A percentile compares a stretch with the other conserved stretches of the same genome.
Conservation (phyloP, 2,113 vertebrate genomes). For the Cichladusa arquata region DNA sequence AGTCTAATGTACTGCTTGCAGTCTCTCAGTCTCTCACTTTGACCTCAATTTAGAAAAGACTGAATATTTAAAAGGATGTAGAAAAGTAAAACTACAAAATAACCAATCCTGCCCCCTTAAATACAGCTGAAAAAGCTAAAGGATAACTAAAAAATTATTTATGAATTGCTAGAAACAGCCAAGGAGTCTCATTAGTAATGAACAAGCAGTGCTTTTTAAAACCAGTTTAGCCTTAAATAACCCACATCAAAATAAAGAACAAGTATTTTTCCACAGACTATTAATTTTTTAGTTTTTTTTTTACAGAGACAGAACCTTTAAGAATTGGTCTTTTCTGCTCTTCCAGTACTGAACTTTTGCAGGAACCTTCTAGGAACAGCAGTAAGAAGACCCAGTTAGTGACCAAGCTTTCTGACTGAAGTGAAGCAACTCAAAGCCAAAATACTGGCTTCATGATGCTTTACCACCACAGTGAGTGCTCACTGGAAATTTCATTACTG, state of each 20-base stretch:
- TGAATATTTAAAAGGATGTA: background rate
- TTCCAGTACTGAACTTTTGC: background rate
- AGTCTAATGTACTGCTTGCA: background rate
- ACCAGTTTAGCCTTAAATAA: background rate
- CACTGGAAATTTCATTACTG: slow-evolving; percentile 27
- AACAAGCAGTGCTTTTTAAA: background rate
- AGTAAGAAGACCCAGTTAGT: background rate
- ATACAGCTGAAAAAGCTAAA: background rate
- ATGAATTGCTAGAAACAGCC: background rate
- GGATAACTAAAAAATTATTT: background rate
- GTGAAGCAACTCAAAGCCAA: background rate
- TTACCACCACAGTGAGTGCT: background rate
- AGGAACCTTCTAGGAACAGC: background rate
- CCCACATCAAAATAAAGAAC: background rate
- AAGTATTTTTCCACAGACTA: background rate
- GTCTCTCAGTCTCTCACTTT: background rate
- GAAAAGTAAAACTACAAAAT: background rate
- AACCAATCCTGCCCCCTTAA: background rate
- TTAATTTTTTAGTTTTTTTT: background rate
- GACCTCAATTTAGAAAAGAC: background rate
- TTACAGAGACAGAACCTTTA: background rate
- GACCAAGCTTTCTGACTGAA: background rate
- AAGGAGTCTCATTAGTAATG: background rate
- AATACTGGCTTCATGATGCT: background rate
- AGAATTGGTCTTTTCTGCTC: background rate